Evolutionary conservation across 2,797 vertebrate genomes (phyloP).

Genomic region (Pygocentrus nattereri): DNA sequence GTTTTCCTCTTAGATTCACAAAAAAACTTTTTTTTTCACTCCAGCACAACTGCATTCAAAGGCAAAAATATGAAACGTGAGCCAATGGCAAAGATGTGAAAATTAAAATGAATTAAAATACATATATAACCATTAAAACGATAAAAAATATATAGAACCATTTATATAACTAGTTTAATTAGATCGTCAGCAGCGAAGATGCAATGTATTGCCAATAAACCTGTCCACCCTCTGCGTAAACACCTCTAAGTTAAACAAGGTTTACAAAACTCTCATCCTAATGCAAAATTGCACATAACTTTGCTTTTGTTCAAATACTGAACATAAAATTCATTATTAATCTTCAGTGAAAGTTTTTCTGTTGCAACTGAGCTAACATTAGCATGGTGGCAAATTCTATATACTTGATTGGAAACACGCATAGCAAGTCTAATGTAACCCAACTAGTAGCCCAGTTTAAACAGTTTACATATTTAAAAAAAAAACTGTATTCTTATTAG

Average conservation of each 20-base stretch:
- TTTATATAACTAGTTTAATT: background rate
- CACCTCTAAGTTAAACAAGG: no score
- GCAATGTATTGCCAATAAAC: background rate
- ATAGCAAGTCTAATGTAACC: no score
- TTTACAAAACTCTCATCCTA: no score
- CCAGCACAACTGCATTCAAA: background rate
- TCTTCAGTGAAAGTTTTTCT: no score
- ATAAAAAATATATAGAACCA: background rate
- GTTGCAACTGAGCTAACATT: no score
- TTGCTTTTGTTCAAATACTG: background rate
- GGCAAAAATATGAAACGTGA: background rate
- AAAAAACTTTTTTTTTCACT: background rate
- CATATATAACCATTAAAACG: background rate
- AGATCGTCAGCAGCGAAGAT: background rate
- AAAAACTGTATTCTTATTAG: no score
- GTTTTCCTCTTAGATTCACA: constrained; percentile 6
- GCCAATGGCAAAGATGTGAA: background rate
- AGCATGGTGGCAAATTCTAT: no score
- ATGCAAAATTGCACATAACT: no score
- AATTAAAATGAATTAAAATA: background rate
- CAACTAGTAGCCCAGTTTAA: no score
- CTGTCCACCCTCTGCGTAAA: background rate
- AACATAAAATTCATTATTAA: no score
- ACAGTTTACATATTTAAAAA: no score
- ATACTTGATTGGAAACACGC: no score